Conservation (phyloP, 2,888 invertebrate genomes). For the Syrista parreyssii region DNA sequence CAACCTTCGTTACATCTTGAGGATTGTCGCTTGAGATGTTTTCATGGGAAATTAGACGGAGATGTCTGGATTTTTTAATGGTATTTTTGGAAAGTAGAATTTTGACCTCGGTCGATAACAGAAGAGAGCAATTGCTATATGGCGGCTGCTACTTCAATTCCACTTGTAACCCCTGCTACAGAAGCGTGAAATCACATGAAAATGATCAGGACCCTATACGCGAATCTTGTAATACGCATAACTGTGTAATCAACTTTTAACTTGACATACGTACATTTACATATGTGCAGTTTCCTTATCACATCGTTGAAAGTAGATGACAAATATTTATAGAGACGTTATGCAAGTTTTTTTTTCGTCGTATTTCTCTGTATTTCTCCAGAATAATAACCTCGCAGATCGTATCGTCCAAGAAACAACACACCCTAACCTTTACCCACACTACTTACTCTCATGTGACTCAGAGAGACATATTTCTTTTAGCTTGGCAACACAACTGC, state of each 20-base stretch:
- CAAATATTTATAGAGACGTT: not conserved
- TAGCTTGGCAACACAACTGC: not conserved
- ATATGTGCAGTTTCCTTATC: not conserved
- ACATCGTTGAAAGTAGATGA: not conserved
- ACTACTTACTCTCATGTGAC: not conserved
- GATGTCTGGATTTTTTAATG: not conserved
- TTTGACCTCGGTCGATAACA: not conserved
- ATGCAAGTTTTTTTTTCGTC: not conserved
- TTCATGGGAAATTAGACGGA: not conserved
- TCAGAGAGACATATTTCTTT: not conserved
- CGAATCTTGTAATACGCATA: not conserved
- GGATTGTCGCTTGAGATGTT: not conserved
- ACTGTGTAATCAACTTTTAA: not conserved
- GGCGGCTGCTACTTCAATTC: not conserved
- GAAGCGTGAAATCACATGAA: not conserved
- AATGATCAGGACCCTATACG: not conserved
- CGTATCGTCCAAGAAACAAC: not conserved
- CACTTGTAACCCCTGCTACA: not conserved
- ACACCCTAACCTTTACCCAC: not conserved
- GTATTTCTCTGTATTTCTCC: not conserved
- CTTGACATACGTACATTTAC: not conserved
- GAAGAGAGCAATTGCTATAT: not conserved
- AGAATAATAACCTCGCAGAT: not conserved
- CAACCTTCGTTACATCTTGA: not conserved
- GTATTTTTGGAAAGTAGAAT: not conserved